Evolutionary conservation across 2,797 vertebrate genomes (phyloP).

Genomic region (Leptatherina wallacei): DNA sequence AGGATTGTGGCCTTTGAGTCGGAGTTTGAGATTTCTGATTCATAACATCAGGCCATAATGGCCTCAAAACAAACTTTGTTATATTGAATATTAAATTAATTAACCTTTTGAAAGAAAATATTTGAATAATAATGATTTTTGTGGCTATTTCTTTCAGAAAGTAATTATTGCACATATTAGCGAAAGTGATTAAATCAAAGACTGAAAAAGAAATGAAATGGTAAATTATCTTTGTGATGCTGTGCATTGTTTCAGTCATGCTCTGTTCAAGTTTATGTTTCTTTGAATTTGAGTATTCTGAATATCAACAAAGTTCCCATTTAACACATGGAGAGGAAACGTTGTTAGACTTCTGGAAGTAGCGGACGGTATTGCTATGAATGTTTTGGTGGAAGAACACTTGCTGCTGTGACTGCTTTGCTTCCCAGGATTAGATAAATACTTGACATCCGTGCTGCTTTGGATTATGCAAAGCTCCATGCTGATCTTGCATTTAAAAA

Average conservation of each 20-base stretch:
- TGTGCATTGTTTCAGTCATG: not conserved
- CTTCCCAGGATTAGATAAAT: conserved; percentile 9
- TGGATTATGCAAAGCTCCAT: conserved; percentile 32
- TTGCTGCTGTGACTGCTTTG: not conserved
- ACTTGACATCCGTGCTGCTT: conserved; percentile 1
- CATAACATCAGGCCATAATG: not conserved
- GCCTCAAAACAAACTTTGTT: not conserved
- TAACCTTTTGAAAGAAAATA: no score
- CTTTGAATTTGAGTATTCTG: no score
- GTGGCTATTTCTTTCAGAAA: no score
- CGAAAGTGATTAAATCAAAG: not conserved
- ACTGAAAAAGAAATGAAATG: not conserved
- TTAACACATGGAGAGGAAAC: not conserved
- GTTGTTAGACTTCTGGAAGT: not conserved
- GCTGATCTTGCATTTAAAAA: conserved; percentile 36
- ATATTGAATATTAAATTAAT: not conserved
- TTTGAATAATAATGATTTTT: no score
- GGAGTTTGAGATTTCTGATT: not conserved
- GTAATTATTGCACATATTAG: not conserved
- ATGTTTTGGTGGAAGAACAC: conserved; percentile 12
- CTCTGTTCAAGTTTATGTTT: not conserved
- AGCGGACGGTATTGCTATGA: not conserved
- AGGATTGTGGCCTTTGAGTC: not conserved
- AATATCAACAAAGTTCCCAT: not conserved
- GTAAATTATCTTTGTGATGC: not conserved